Percentiles rank a stretch among this genome's conserved stretches.
phyloP scores from a whole-genome alignment of 1,140 invertebrate species.

The Diprion similis region DNA sequence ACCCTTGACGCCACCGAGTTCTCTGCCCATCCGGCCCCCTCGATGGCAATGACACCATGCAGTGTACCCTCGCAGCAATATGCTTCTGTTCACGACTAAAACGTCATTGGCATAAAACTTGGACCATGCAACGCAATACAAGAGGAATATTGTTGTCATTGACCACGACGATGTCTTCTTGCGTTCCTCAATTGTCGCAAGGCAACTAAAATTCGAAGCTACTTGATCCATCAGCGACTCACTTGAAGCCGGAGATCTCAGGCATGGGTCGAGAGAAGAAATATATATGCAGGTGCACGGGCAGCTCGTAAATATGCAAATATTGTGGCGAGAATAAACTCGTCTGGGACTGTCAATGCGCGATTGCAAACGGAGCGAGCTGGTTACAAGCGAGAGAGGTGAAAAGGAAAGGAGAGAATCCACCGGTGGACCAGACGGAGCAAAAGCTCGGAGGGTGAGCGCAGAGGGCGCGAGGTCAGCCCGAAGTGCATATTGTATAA shows the following conservation, averaged over 20 bases:
- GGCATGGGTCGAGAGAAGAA: too few relatives aligned
- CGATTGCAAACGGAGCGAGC: slow-evolving; percentile 33
- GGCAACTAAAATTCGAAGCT: too few relatives aligned
- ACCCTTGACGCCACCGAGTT: slow-evolving; percentile 1
- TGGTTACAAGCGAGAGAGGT: slow-evolving; percentile 30
- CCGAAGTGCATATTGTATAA: slow-evolving; percentile 41
- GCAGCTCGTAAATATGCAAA: slow-evolving; percentile 56
- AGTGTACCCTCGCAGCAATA: neutral
- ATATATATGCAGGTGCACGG: slow-evolving; percentile 39
- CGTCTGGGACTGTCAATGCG: slow-evolving; percentile 51
- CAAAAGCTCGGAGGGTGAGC: slow-evolving; percentile 5
- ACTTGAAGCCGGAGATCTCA: too few relatives aligned
- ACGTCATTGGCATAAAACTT: too few relatives aligned
- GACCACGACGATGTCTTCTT: neutral
- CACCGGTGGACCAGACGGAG: slow-evolving; percentile 7
- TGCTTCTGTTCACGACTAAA: neutral
- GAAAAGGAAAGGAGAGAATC: neutral
- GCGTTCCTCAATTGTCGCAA: neutral
- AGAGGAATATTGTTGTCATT: neutral
- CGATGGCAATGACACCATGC: neutral
- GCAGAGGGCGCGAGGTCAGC: slow-evolving; percentile 21
- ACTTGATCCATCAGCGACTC: too few relatives aligned
- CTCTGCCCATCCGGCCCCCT: neutral
- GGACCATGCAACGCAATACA: neutral
- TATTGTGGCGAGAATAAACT: slow-evolving; percentile 44